Evolutionary conservation across 2,888 invertebrate genomes (phyloP).

Genomic region (Drosophila yooni): DNA sequence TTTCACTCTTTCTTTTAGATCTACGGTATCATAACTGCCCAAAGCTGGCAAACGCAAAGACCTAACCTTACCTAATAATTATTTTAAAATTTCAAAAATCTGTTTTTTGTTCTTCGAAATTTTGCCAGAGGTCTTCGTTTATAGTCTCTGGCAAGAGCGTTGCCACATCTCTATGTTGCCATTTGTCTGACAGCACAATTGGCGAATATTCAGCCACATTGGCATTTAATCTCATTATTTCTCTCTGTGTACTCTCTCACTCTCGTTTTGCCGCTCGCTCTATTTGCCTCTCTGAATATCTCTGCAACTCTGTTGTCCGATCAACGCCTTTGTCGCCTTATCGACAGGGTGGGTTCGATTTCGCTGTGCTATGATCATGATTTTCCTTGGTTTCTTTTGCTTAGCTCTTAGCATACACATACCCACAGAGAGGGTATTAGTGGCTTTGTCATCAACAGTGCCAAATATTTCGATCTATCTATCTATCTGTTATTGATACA

Average conservation of each 20-base stretch:
- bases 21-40: too few relatives aligned
- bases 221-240: background rate
- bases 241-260: slow-evolving; percentile 15
- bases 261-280: background rate
- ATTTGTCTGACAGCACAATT: background rate
- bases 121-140: too few relatives aligned
- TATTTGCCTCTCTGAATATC: slow-evolving; percentile 16
- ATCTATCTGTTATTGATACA: too few relatives aligned
- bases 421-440: background rate
- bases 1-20: too few relatives aligned
- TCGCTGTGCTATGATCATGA: slow-evolving; percentile 23
- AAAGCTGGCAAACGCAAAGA: too few relatives aligned
- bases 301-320: slow-evolving; percentile 23
- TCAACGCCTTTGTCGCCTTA: slow-evolving; percentile 42
- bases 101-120: too few relatives aligned
- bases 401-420: background rate
- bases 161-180: background rate
- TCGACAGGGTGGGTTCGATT: slow-evolving; percentile 59
- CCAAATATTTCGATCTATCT: background rate
- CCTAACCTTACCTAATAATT: too few relatives aligned
- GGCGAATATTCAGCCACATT: too few relatives aligned
- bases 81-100: too few relatives aligned
- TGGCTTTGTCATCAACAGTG: background rate
- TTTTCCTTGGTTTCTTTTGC: slow-evolving; percentile 21
- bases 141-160: background rate